phyloP scores from a whole-genome alignment of 2,797 vertebrate species.

The Linurgus olivaceus region DNA sequence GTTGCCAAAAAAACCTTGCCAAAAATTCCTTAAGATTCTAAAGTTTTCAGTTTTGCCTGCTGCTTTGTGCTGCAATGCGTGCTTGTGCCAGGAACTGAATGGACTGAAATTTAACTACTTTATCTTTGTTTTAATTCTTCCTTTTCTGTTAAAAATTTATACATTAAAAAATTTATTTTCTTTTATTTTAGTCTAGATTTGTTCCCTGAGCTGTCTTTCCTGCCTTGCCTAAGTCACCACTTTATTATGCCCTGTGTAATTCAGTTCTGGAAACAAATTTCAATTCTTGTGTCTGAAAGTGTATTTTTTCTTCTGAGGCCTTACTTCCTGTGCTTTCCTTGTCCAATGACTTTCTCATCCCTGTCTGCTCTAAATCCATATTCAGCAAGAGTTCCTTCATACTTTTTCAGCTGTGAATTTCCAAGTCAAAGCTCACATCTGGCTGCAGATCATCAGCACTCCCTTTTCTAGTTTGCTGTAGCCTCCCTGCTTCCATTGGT shows the following conservation, averaged over 20 bases:
- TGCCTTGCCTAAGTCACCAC: background rate
- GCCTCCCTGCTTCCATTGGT: background rate
- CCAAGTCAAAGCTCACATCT: background rate
- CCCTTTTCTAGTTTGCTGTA: background rate
- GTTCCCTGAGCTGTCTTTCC: background rate
- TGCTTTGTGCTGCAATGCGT: background rate
- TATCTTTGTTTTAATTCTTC: background rate
- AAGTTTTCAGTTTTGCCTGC: background rate
- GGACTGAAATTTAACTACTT: background rate
- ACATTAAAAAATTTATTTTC: background rate
- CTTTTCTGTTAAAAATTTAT: background rate
- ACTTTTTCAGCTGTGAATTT: background rate
- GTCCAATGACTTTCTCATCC: background rate
- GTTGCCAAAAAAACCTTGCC: background rate
- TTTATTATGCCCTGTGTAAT: background rate
- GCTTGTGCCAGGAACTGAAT: background rate
- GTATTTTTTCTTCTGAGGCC: background rate
- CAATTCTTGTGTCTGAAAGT: background rate
- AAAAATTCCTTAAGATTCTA: background rate
- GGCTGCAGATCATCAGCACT: background rate
- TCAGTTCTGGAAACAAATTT: background rate
- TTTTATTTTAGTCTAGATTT: background rate
- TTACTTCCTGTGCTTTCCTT: background rate
- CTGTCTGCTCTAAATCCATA: background rate
- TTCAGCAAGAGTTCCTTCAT: background rate